Conservation (phyloP, 2,113 vertebrate species). For the Tonatia bakeri region DNA sequence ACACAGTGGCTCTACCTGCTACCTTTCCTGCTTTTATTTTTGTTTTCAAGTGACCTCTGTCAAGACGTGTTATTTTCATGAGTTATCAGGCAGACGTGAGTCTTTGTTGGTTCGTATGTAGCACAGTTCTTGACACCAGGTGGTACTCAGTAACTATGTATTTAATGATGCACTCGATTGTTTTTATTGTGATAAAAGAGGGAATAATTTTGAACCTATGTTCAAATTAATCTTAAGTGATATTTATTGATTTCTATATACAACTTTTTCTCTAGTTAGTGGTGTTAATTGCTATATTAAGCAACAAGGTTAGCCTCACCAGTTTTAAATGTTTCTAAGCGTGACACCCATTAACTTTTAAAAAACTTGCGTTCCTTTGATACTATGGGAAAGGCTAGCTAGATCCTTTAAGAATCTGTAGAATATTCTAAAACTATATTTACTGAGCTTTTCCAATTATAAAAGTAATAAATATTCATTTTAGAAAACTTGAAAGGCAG, state of each 20-base stretch:
- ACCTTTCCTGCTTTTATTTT: not conserved
- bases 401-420: not conserved
- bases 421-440: slow-evolving; percentile 30
- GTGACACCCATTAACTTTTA: not conserved
- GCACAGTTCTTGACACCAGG: not conserved
- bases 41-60: not conserved
- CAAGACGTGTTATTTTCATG: not conserved
- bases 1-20: not conserved
- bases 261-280: not conserved
- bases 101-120: not conserved
- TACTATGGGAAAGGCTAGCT: slow-evolving; percentile 40
- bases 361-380: not conserved
- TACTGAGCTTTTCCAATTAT: not conserved
- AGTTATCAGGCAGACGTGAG: not conserved
- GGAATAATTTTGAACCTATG: slow-evolving; percentile 5
- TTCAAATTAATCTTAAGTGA: slow-evolving; percentile 24
- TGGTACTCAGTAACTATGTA: not conserved
- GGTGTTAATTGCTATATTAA: not conserved
- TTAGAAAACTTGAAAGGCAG: not conserved
- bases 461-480: slow-evolving; percentile 30
- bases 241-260: slow-evolving; percentile 14
- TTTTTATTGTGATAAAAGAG: not conserved
- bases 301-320: not conserved
- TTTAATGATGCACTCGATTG: not conserved
- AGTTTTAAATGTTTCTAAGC: slow-evolving; percentile 18